Base-by-base conservation (phyloP, 1,140 invertebrate species). In the Globodera rostochiensis region DNA sequence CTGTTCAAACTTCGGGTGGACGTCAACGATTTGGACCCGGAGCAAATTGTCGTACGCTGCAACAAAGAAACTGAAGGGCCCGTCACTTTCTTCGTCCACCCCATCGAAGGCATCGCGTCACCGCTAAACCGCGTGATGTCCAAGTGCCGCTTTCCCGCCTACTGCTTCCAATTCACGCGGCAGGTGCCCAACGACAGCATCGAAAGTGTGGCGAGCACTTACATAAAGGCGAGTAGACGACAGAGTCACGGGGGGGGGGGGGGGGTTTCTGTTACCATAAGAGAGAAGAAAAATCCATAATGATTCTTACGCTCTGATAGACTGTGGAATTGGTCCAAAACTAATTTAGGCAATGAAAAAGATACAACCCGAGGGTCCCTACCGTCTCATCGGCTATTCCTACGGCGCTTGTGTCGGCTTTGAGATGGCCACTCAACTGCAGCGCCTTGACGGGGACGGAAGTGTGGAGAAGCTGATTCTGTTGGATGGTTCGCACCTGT, bases 401-500 rank as follows among this genome's bases (percentile, higher is more conserved):
- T 98, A 95, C 90, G 97, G 97, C 71, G 94, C 94, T 9, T 93
- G 94, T 80, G 93, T 98, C 11, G 95, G 94, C 6, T 95, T 96
- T 88, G 97, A 98, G 91, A 97, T 98, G 93, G 94, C 94, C 4
- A 85, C 94, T 11, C 93, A 94, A 86, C 90, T 98, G 47, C 95
- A 98, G 90, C 79, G 89, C n/a, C 91, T 91, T 80, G 88, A 90
- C 50, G 92, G 93, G 11, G 91, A 92, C n/a, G 86, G 88, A 70
- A 90, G 95, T n/a, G 92, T 94, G 60, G 83, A 90, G 69, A 84
- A 85, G 49, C 83, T 93, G 6, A 87, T 91, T 36, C 92, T 98
- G 74, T 91, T 98, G 67, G 96, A 98, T 91, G 96, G 96, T 25
- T 96, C 96, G 2, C 95, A 95, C 11, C 93, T 93, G n/a, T 97